Evolutionary conservation across 2,888 invertebrate genomes (phyloP), one percentile per base, ranked within the genome.

Genomic region (Amphimallon solstitiale): DNA sequence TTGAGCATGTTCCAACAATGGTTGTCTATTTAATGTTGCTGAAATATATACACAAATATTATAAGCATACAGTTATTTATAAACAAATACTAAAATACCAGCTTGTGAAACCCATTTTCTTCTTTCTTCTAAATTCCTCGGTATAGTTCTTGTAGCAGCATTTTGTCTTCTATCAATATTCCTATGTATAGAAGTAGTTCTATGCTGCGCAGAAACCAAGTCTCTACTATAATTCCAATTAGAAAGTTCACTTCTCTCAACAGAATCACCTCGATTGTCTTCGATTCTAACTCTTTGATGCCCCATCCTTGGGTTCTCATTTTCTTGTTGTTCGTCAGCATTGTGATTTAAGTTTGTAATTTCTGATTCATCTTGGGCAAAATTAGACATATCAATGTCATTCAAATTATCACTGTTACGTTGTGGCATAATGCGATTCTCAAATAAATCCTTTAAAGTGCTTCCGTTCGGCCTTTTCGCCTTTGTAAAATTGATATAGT

Each of bases 1-100:
- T 62, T 86, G 85, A 0, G 89, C 88, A 75, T 88, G 86, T 66
- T 83, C 80, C 65, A 79, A 74, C 10, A 78, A 38, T 2, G 61
- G 63, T 23, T 63, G 54, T 29, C 52, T 52, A 23, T 56, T 62
- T 23, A 62, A 40, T 7, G 62, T 66, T 19, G 60, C 66, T 66
- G 34, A 17, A 52, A 52, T n/a, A 63, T 15, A n/a, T n/a, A n/a
- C n/a, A n/a, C 7, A 7, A 37, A 21, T n/a, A 10, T 4, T 14
- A 19, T 45, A 19, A 19, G 10, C 12, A 15, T 54, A 34, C 2
- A 6, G 1, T 54, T 15, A 7, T 23, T 15, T 14, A 35, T 54
- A 7, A 29, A 54, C 35, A 10, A n/a, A 12, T 46, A 35, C 9
- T 21, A 48, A 49, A 9, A 37, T 59, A 71, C 71, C 70, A 54